A percentile compares a stretch with the other conserved stretches of the same genome.
Conservation (phyloP, 2,797 vertebrate genomes). For the Semotilus atromaculatus region DNA sequence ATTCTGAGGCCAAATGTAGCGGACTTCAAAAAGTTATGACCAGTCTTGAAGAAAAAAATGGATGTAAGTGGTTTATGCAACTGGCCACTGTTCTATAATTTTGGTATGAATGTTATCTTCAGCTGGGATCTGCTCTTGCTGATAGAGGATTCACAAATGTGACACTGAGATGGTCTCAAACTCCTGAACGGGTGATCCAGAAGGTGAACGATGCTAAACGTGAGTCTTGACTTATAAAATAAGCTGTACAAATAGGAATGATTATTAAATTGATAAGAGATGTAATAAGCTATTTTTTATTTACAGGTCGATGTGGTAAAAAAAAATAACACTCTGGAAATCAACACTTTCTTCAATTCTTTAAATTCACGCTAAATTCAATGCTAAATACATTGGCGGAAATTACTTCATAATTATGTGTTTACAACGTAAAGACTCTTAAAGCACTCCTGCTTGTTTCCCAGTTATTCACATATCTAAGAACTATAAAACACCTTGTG, state of each 20-base stretch:
- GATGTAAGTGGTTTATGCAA: neutral
- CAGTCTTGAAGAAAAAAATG: no score
- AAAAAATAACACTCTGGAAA: neutral
- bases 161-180: neutral
- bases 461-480: no score
- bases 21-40: no score
- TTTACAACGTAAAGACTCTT: no score
- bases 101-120: neutral
- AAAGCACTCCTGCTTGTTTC: no score
- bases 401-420: no score
- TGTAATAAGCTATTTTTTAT: neutral
- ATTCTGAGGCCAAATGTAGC: no score
- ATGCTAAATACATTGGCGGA: no score
- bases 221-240: neutral
- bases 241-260: neutral
- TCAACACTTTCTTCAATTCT: neutral
- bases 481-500: neutral
- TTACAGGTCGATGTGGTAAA: neutral
- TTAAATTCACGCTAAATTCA: no score
- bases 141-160: neutral
- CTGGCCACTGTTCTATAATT: neutral
- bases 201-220: neutral
- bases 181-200: neutral
- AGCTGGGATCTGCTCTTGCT: neutral
- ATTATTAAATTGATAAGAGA: neutral